Evolutionary conservation across 2,888 invertebrate species (phyloP).

Genomic region (Orthonevra nobilis): DNA sequence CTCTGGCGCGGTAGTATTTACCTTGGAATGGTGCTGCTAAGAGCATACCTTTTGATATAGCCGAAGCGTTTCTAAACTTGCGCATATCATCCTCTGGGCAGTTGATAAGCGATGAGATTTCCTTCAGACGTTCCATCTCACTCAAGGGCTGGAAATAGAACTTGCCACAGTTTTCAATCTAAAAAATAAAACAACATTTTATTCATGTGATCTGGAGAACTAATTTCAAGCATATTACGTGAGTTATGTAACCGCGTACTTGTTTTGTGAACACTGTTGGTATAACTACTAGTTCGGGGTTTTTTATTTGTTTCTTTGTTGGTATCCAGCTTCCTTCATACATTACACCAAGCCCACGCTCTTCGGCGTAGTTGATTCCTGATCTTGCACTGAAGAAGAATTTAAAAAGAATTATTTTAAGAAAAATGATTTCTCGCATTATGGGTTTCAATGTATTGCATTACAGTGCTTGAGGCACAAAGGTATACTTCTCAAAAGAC

Average conservation of each 20-base stretch:
- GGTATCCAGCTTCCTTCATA: slow-evolving; percentile 75
- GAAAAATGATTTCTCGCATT: no score
- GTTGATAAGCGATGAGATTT: slow-evolving; percentile 80
- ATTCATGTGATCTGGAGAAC: not conserved
- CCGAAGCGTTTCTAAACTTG: slow-evolving; percentile 72
- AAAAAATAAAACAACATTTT: not conserved
- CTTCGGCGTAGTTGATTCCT: slow-evolving; percentile 81
- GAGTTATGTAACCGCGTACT: slow-evolving; percentile 80
- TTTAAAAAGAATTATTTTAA: not conserved
- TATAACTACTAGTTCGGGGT: slow-evolving; percentile 82
- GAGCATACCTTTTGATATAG: slow-evolving; percentile 81
- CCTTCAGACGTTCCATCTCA: slow-evolving; percentile 74
- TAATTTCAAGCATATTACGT: slow-evolving; percentile 80
- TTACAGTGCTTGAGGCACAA: no score
- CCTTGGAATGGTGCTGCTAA: slow-evolving; percentile 83
- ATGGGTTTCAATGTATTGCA: no score
- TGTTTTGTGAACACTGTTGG: slow-evolving; percentile 83
- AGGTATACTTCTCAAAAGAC: no score
- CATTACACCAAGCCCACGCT: slow-evolving; percentile 74
- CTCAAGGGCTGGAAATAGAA: slow-evolving; percentile 78
- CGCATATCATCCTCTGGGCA: slow-evolving; percentile 74
- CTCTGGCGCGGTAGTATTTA: slow-evolving; percentile 82
- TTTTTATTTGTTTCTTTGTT: slow-evolving; percentile 72
- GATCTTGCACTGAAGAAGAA: slow-evolving; percentile 79
- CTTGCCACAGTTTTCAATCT: slow-evolving; percentile 77